Evolutionary conservation across 2,113 vertebrate genomes (phyloP).

Genomic region (Rhagologus leucostigma): DNA sequence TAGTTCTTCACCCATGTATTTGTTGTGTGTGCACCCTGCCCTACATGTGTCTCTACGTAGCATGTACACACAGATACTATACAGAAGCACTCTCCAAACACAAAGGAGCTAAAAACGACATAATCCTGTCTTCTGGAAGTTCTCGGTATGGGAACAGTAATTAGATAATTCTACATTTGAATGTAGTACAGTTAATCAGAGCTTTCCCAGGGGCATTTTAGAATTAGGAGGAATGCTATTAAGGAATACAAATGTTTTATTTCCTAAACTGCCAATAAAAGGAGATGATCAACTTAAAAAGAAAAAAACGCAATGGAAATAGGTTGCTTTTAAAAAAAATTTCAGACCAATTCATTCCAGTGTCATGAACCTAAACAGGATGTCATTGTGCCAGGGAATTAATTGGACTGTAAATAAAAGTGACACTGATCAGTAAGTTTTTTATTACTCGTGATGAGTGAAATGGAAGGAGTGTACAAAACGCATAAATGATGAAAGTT

Average conservation of each 20-base stretch:
- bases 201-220: constrained; percentile 32
- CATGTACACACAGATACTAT: background rate
- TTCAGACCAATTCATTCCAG: background rate
- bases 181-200: constrained; percentile 47
- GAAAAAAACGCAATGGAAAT: background rate
- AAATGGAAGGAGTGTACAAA: constrained; percentile 6
- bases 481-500: constrained; percentile 17
- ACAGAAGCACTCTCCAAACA: background rate
- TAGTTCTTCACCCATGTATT: background rate
- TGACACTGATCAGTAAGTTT: constrained; percentile 45
- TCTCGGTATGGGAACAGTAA: constrained; percentile 23
- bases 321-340: background rate
- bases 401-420: constrained; percentile 55
- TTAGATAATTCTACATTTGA: constrained; percentile 51
- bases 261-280: constrained; percentile 46
- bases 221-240: constrained; percentile 41
- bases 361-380: constrained; percentile 16
- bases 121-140: constrained; percentile 40
- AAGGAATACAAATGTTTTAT: constrained; percentile 51
- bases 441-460: constrained; percentile 43
- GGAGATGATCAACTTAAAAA: background rate
- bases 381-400: background rate
- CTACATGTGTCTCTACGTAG: background rate
- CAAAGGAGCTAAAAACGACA: background rate
- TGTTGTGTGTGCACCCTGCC: background rate